phyloP scores from a whole-genome alignment of 2,888 invertebrate species.

The Xanthia icteritia region DNA sequence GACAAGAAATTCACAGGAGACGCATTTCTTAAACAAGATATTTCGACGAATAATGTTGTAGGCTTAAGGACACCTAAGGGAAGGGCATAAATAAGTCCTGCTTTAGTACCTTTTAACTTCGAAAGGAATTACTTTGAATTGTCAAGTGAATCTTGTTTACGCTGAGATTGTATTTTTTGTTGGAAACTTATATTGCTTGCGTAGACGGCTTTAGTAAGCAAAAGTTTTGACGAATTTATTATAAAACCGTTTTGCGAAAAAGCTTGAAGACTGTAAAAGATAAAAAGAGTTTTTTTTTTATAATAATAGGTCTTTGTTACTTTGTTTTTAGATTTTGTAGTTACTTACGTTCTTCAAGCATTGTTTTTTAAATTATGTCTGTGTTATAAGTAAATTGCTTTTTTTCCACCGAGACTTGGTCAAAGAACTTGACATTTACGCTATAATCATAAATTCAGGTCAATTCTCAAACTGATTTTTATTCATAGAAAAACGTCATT shows the following conservation, averaged over 20 bases:
- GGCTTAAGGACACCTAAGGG: slow-evolving; percentile 62
- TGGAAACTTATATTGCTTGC: slow-evolving; percentile 45
- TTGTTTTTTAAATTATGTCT: background rate
- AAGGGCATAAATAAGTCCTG: slow-evolving; percentile 57
- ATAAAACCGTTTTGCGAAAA: slow-evolving; percentile 45
- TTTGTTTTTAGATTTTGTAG: background rate
- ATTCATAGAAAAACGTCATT: too few species aligned
- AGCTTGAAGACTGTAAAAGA: slow-evolving; percentile 11
- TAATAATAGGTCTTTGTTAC: slow-evolving; percentile 6
- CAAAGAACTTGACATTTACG: background rate
- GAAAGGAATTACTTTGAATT: slow-evolving; percentile 57
- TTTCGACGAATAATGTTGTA: slow-evolving; percentile 68
- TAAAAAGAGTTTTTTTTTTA: slow-evolving; percentile 29
- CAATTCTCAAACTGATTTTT: too few species aligned
- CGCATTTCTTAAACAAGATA: slow-evolving; percentile 72
- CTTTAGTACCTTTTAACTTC: slow-evolving; percentile 63
- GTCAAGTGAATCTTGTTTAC: slow-evolving; percentile 62
- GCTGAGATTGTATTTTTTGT: slow-evolving; percentile 39
- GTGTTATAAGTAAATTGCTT: too few species aligned
- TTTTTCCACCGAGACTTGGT: background rate
- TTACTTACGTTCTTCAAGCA: background rate
- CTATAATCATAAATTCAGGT: background rate
- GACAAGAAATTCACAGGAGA: slow-evolving; percentile 70
- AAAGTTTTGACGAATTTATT: slow-evolving; percentile 46
- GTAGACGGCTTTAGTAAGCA: slow-evolving; percentile 3